These are phyloP conservation scores for Brevimyrus niger DNA, from an alignment of 2,113 vertebrate genomes.

Conservation along the genomic window DNA sequence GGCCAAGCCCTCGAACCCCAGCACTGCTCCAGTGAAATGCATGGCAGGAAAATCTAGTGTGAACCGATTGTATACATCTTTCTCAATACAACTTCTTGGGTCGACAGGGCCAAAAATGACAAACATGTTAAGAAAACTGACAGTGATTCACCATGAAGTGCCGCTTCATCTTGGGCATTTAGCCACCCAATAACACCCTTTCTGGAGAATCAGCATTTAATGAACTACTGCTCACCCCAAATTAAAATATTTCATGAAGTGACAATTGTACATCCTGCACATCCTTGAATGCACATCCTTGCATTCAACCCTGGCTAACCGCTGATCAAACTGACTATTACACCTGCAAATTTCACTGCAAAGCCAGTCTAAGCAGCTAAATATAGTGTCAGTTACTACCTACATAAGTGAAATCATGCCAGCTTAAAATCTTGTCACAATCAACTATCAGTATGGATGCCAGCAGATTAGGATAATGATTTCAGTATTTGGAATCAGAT, in stretches of 20 bases:
- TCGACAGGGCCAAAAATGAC: background rate
- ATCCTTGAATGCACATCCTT: background rate
- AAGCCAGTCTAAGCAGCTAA: conserved; percentile 40
- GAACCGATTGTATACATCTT: background rate
- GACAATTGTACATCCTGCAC: background rate
- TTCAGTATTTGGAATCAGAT: background rate
- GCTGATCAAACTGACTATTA: background rate
- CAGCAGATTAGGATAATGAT: background rate
- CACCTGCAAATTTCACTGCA: conserved; percentile 41
- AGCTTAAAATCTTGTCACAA: background rate
- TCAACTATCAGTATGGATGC: background rate
- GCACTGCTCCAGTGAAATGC: background rate
- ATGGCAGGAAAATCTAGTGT: background rate
- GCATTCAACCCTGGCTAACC: background rate
- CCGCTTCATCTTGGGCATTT: no score
- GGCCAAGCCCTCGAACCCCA: background rate
- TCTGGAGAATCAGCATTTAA: background rate
- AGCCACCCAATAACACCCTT: no score
- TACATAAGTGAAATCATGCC: conserved; percentile 19
- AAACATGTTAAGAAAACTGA: background rate
- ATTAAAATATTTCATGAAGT: background rate
- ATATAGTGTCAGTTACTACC: conserved; percentile 40
- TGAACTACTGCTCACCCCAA: background rate
- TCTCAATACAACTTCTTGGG: background rate
- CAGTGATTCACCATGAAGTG: background rate